Base-by-base conservation (phyloP, 2,888 invertebrate genomes). In the Thereva nobilitata region DNA sequence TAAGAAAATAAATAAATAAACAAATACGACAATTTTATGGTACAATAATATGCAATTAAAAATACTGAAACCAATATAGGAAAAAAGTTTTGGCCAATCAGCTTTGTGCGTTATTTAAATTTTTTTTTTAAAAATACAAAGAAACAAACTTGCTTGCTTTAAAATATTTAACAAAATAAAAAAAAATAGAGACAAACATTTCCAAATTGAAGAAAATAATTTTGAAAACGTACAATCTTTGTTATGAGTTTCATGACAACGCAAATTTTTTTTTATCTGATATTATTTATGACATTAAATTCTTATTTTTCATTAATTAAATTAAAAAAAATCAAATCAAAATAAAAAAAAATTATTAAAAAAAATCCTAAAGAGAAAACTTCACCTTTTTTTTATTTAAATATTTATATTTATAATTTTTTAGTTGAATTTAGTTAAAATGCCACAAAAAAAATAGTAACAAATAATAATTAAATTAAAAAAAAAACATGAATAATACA, bases 381-480 rank as follows among this genome's bases (percentile, higher is more conserved):
- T 70, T 70, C 70, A 70, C 70, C 70, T 70, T 70, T 67, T 66
- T 53, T 44, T 41, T 23, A 35, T 45, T 41, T 4, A 9, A 35
- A 55, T 2, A 53, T 50, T 6, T 47, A n/a, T 35, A 35, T 41
- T 35, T 40, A 57, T 52, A 9, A 49, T 61, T 10, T 23, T 61
- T 61, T 8, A 34, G 34, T 41, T 12, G 41, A 50, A 50, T 54
- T 63, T 45, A 10, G 12, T 23, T 23, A 23, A 23, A 34, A 34
- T 9, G 7, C 5, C 8, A 52, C 37, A 52, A 9, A 52, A 7
- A 12, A 2, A 52, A 52, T 10, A 3, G 6, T 5, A 5, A 45
- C 6, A 6, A 45, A 45, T 10, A 8, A 45, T 10, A n/a, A 10
- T 5, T 9, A 45, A n/a, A n/a, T 10, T 9, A 8, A 42, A 42